phyloP scores from a whole-genome alignment of 2,113 vertebrate genomes.

The Nansenia antarctica region DNA sequence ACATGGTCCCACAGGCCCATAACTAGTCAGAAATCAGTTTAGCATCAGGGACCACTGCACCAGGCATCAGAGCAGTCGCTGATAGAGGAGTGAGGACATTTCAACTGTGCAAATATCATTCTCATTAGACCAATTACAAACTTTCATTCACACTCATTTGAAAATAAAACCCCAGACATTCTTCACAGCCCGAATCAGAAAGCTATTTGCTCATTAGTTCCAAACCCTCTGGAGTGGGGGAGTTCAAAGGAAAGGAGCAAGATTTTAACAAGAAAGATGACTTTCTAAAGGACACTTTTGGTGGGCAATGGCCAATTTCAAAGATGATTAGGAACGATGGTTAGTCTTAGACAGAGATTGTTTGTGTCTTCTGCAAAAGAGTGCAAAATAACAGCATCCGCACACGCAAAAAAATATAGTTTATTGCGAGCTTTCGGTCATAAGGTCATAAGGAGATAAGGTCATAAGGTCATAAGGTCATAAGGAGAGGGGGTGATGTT shows the following conservation, averaged over 20 bases:
- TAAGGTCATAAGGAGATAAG: too few relatives aligned
- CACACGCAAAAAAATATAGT: too few relatives aligned
- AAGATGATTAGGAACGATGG: background rate
- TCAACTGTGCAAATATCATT: slow-evolving; percentile 32
- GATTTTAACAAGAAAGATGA: slow-evolving; percentile 8
- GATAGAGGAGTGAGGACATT: slow-evolving; percentile 4
- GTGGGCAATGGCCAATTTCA: slow-evolving; percentile 10
- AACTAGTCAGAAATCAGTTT: background rate
- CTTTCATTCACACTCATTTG: too few relatives aligned
- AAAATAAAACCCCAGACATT: slow-evolving; percentile 30
- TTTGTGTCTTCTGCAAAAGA: too few relatives aligned
- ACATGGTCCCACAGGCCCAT: too few relatives aligned
- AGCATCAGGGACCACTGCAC: background rate
- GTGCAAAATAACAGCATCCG: too few relatives aligned
- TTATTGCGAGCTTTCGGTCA: too few relatives aligned
- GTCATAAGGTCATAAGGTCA: too few relatives aligned
- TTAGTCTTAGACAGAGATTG: too few relatives aligned
- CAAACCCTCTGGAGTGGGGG: slow-evolving; percentile 37
- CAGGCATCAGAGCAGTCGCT: slow-evolving; percentile 5
- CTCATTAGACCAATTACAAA: slow-evolving; percentile 49
- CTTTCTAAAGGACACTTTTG: slow-evolving; percentile 26
- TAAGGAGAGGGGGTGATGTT: too few relatives aligned
- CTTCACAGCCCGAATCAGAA: slow-evolving; percentile 21
- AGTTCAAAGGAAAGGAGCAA: slow-evolving; percentile 14
- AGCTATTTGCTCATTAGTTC: slow-evolving; percentile 42